phyloP scores from a whole-genome alignment of 2,888 invertebrate species.

The Pelosia muscerda region DNA sequence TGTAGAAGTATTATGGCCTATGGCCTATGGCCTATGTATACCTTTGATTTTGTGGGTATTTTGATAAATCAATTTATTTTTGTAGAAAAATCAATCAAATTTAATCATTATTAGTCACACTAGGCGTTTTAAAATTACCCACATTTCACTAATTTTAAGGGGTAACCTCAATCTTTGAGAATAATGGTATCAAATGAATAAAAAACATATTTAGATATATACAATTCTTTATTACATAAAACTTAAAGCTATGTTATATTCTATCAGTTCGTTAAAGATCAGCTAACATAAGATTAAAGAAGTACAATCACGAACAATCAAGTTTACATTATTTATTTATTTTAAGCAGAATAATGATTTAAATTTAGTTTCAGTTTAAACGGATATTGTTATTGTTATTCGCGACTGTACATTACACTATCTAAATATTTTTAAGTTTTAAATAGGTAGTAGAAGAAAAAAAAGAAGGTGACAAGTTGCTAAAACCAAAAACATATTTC shows the following conservation, averaged over 20 bases:
- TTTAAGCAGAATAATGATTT: background rate
- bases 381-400: background rate
- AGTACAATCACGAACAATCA: background rate
- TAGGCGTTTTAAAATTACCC: background rate
- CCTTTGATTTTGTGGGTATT: too few species aligned
- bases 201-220: slow-evolving; percentile 52
- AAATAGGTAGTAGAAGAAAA: background rate
- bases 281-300: slow-evolving; percentile 51
- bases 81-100: too few species aligned
- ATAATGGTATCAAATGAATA: slow-evolving; percentile 23
- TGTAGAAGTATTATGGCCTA: too few species aligned
- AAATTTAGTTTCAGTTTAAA: background rate
- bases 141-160: background rate
- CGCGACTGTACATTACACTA: background rate
- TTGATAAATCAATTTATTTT: too few species aligned
- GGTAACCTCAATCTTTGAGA: background rate
- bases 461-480: background rate
- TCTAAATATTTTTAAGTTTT: background rate
- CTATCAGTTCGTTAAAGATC: slow-evolving; percentile 82
- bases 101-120: too few species aligned
- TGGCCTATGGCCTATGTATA: too few species aligned
- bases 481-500: background rate
- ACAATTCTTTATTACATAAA: slow-evolving; percentile 71
- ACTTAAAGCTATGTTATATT: slow-evolving; percentile 74
- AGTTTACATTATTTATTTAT: background rate